Percentiles rank a stretch among this genome's conserved stretches.
phyloP scores from a whole-genome alignment of 2,113 vertebrate genomes.

The Hyperoodon ampullatus region DNA sequence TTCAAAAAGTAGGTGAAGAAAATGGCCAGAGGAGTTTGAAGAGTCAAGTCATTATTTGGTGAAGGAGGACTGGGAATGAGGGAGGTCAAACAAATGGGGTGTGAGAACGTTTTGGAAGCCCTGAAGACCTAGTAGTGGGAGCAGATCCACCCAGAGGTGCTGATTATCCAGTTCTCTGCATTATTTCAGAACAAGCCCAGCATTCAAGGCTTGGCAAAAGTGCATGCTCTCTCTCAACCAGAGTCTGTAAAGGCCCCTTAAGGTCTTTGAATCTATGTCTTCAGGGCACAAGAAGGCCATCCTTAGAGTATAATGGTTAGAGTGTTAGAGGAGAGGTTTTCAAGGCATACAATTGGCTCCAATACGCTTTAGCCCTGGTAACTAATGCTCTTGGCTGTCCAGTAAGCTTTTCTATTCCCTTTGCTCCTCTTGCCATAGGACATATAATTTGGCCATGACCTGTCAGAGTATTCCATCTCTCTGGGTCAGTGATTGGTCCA shows the following conservation, averaged over 20 bases:
- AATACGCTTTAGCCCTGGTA: neutral
- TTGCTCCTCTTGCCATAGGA: neutral
- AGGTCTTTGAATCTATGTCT: neutral
- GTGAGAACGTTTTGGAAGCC: conserved; percentile 44
- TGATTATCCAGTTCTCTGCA: neutral
- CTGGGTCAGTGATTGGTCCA: neutral
- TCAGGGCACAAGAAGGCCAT: neutral
- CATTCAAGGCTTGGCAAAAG: neutral
- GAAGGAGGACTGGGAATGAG: conserved; percentile 34
- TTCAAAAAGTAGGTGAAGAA: conserved; percentile 6
- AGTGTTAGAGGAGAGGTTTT: neutral
- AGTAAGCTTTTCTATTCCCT: neutral
- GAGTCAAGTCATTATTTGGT: neutral
- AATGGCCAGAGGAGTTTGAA: conserved; percentile 9
- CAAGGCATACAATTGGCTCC: neutral
- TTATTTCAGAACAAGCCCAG: conserved; percentile 29
- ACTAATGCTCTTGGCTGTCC: neutral
- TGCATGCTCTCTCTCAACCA: neutral
- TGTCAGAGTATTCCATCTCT: neutral
- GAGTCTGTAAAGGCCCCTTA: neutral
- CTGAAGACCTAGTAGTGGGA: neutral
- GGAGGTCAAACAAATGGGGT: neutral
- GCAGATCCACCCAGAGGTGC: neutral
- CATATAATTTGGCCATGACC: neutral
- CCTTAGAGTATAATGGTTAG: neutral